Conservation (phyloP, 1,140 invertebrate genomes). For the Drosophila biarmipes region DNA sequence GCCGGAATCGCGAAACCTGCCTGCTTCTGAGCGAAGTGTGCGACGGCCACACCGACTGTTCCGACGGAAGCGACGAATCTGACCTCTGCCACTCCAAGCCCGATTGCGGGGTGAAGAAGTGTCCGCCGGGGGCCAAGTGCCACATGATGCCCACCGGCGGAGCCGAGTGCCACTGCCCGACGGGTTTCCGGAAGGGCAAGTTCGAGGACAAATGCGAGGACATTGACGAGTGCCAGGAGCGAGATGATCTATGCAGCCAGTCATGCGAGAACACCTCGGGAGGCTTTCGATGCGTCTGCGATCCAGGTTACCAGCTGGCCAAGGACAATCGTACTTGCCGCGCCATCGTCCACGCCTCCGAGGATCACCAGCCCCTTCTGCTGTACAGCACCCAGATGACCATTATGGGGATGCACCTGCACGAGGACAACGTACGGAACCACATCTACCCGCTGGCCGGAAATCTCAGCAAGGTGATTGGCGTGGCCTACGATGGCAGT, state of each 20-base stretch:
- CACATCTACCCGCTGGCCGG: constrained; percentile 84
- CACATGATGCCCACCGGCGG: constrained; percentile 78
- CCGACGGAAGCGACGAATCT: constrained; percentile 84
- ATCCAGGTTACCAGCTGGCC: constrained; percentile 88
- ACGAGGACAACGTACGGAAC: constrained; percentile 67
- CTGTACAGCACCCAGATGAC: constrained; percentile 87
- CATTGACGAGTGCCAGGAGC: constrained; percentile 91
- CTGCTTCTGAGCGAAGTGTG: constrained; percentile 87
- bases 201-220: constrained; percentile 86
- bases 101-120: constrained; percentile 50
- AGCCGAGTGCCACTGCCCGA: constrained; percentile 85
- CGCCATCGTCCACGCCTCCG: constrained; percentile 83
- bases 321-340: constrained; percentile 90
- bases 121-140: constrained; percentile 57
- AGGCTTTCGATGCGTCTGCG: constrained; percentile 92
- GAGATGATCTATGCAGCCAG: constrained; percentile 91
- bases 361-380: constrained; percentile 86
- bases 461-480: constrained; percentile 87
- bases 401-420: constrained; percentile 85
- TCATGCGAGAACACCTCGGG: constrained; percentile 91
- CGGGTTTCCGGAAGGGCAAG: constrained; percentile 80
- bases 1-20: constrained; percentile 85
- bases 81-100: constrained; percentile 60
- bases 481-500: constrained; percentile 88
- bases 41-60: constrained; percentile 85